A percentile compares a stretch with the other conserved stretches of the same genome.
Evolutionary conservation across 2,888 invertebrate species (phyloP).

Genomic region (Melieria omissa): DNA sequence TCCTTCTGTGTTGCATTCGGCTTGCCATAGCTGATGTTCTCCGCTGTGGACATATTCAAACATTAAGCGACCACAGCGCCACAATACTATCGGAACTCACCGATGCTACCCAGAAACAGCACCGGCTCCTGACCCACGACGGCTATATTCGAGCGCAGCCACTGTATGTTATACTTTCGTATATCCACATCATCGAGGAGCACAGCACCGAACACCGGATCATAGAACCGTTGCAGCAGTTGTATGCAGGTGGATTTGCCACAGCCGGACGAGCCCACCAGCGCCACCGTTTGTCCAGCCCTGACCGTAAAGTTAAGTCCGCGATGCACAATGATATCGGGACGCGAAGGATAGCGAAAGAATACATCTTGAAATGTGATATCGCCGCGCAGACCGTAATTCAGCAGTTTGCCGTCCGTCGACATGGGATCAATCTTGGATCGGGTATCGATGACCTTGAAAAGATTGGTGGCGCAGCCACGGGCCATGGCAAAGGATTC

Average conservation of each 20-base stretch:
- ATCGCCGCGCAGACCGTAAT: constrained; percentile 72
- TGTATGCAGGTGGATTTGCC: constrained; percentile 87
- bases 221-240: constrained; percentile 80
- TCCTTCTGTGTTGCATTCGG: constrained; percentile 75
- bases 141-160: constrained; percentile 82
- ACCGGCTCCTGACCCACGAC: constrained; percentile 91
- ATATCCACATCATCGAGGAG: constrained; percentile 74
- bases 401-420: constrained; percentile 72
- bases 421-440: constrained; percentile 80
- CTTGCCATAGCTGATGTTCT: constrained; percentile 79
- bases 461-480: constrained; percentile 80
- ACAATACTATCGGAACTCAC: constrained; percentile 39
- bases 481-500: constrained; percentile 79
- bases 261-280: constrained; percentile 81
- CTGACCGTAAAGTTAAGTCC: constrained; percentile 74
- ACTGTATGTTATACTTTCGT: constrained; percentile 75
- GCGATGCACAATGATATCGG: constrained; percentile 77
- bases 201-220: constrained; percentile 72
- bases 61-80: too few relatives aligned
- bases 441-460: constrained; percentile 78
- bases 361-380: constrained; percentile 77
- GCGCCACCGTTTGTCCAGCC: constrained; percentile 77
- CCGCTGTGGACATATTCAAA: constrained; percentile 52
- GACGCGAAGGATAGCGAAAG: constrained; percentile 83
- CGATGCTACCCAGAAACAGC: constrained; percentile 82